Percentiles rank a stretch among this genome's conserved stretches.
These are phyloP conservation scores for Ammodytes dubius DNA, from an alignment of 2,113 vertebrate species.

Conservation along the genomic window DNA sequence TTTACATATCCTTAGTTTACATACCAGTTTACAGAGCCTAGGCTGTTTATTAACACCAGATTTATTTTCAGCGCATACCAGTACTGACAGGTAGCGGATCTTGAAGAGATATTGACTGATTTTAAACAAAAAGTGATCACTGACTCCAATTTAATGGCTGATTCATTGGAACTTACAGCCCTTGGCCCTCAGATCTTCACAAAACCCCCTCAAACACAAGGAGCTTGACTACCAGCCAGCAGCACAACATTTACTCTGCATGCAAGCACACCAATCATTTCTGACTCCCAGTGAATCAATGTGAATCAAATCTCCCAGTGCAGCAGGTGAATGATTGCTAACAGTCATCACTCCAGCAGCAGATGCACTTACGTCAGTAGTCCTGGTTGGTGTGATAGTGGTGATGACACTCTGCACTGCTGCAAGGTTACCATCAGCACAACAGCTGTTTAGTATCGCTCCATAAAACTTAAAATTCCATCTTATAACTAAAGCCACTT, in stretches of 20 bases:
- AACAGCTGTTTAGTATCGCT: constrained; percentile 60
- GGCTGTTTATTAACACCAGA: no score
- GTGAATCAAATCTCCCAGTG: constrained; percentile 14
- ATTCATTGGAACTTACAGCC: constrained; percentile 84
- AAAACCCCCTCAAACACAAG: constrained; percentile 19
- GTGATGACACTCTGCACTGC: constrained; percentile 58
- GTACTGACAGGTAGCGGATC: no score
- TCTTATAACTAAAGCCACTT: constrained; percentile 37
- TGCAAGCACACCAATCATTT: constrained; percentile 18
- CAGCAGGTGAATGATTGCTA: constrained; percentile 43
- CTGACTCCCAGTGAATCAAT: constrained; percentile 14
- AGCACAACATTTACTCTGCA: constrained; percentile 10
- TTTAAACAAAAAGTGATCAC: no score
- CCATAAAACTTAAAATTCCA: constrained; percentile 23
- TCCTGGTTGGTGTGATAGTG: constrained; percentile 40
- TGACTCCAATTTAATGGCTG: not conserved
- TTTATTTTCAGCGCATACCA: no score
- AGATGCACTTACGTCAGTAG: constrained; percentile 59
- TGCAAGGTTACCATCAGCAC: constrained; percentile 59
- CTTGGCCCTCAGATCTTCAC: constrained; percentile 66
- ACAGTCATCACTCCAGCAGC: constrained; percentile 32
- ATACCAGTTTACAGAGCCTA: no score
- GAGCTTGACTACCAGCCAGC: not conserved
- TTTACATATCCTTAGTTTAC: no score
- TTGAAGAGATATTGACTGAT: no score